Conservation (phyloP, 2,888 invertebrate genomes). For the Melanophora roralis region DNA sequence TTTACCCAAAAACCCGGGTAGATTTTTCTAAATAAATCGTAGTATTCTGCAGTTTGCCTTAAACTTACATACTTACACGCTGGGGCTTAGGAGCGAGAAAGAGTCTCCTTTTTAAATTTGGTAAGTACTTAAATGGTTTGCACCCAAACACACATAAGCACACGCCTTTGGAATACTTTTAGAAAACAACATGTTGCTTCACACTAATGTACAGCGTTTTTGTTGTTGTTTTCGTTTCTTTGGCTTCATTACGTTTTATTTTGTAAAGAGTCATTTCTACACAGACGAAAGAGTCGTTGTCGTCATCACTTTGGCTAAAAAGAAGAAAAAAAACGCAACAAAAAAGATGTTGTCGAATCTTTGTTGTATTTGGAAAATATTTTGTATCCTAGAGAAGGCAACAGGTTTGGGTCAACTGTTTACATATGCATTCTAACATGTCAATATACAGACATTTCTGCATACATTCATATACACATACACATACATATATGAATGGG, state of each 20-base stretch:
- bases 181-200: slow-evolving; percentile 55
- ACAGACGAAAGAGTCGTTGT: slow-evolving; percentile 68
- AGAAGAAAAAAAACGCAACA: slow-evolving; percentile 9
- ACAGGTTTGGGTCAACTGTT: slow-evolving; percentile 58
- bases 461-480: not conserved
- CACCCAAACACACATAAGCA: no score
- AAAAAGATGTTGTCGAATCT: not conserved
- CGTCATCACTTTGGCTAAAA: slow-evolving; percentile 45
- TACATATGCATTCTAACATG: no score
- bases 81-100: slow-evolving; percentile 38
- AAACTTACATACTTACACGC: slow-evolving; percentile 6
- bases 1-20: slow-evolving; percentile 56
- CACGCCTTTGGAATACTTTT: no score
- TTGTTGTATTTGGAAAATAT: slow-evolving; percentile 5
- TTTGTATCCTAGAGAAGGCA: slow-evolving; percentile 32
- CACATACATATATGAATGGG: not conserved
- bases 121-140: slow-evolving; percentile 28
- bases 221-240: slow-evolving; percentile 49
- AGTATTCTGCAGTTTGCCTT: slow-evolving; percentile 68
- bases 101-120: slow-evolving; percentile 31
- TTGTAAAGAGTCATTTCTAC: not conserved
- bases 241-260: slow-evolving; percentile 7
- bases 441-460: not conserved
- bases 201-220: slow-evolving; percentile 51
- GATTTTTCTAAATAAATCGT: slow-evolving; percentile 71